Evolutionary conservation across 1,140 invertebrate species (phyloP), one percentile per base, ranked within the genome.

Genomic region (Drosophila baimaii): DNA sequence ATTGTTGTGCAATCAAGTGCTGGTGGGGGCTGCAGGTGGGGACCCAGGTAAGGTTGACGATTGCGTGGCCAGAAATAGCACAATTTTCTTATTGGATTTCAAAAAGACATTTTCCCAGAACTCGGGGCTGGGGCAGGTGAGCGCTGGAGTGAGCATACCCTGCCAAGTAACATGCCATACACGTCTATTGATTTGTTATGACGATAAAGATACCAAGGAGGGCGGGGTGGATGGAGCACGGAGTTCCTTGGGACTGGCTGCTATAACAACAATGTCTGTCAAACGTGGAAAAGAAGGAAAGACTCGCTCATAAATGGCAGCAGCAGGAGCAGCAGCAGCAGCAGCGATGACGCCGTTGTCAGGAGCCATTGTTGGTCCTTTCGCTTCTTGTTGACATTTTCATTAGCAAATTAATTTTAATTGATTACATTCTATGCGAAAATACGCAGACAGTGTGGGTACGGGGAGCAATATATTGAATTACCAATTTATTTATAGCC

Each of bases 321-420:
- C 49, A 51, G 17, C 65, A 57, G 55, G 29, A 51, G 17, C 10
- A 46, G 44, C 23, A 49, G 47, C 25, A 49, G 47, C 47, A 52
- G 31, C 29, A 52, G 49, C 31, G 4, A 35, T 35, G 31, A 35
- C 13, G 51, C 13, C 31, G 51, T 35, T 5, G 31, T 54, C 51
- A 54, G 79, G 79, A 51, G 61, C 73, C 68, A 63, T 65, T 81
- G 77, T 76, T 55, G 62, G 71, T 49, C 61, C 49, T 27, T 15
- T 66, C 44, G 58, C 58, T 72, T 39, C 74, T 82, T 78, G 79
- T 82, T 82, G 79, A 82, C 79, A 75, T 82, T 82, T 82, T 82
- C 79, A 82, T 82, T 82, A 82, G 79, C 79, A 82, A 82, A 82
- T 82, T 82, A 82, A 82, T 82, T 82, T 82, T 82, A 82, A 82